These are phyloP conservation scores for Antechinus flavipes DNA, from an alignment of 2,113 vertebrate species.

Conservation along the genomic window DNA sequence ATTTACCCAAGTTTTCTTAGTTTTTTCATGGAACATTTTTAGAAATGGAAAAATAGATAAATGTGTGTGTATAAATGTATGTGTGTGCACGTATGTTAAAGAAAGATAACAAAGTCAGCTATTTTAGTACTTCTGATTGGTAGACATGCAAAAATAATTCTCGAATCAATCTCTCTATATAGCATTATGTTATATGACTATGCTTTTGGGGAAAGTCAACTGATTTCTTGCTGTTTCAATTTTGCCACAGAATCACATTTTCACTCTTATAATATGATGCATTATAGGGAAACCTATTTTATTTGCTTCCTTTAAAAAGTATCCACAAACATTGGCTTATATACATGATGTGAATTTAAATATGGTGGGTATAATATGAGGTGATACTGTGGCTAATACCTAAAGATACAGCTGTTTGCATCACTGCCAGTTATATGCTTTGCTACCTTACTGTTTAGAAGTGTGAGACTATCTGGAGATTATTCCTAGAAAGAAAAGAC, in stretches of 20 bases:
- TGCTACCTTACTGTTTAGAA: background rate
- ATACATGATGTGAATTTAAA: background rate
- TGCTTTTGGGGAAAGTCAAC: background rate
- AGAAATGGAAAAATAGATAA: background rate
- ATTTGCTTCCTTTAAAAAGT: background rate
- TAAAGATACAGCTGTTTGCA: background rate
- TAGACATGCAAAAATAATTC: background rate
- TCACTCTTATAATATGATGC: background rate
- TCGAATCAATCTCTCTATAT: background rate
- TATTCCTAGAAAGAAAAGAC: background rate
- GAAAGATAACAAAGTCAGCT: background rate
- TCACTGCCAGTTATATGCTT: background rate
- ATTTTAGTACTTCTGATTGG: background rate
- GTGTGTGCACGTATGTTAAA: background rate
- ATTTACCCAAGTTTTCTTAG: background rate
- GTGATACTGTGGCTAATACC: background rate
- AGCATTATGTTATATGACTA: background rate
- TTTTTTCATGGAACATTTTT: conserved; percentile 15
- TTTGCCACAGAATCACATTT: background rate
- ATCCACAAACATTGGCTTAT: background rate
- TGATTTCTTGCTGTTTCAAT: conserved; percentile 22
- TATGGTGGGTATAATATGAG: background rate
- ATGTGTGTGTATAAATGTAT: too few species aligned
- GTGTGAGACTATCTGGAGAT: background rate
- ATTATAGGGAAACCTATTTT: background rate